Conservation (phyloP, 2,113 vertebrate species). For the Hirundichthys speculiger region DNA sequence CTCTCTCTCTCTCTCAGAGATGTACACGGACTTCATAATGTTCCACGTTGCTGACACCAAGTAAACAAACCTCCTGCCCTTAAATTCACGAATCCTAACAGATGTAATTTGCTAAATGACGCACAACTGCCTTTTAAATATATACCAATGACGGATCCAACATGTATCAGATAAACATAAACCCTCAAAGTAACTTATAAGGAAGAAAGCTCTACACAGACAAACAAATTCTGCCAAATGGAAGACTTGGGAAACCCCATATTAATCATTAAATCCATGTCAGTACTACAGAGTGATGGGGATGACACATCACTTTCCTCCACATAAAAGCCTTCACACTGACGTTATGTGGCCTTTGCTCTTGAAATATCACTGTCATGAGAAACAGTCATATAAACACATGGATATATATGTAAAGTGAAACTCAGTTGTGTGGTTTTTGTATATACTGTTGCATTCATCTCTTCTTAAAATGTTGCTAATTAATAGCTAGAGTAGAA, state of each 20-base stretch:
- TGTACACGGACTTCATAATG: conserved; percentile 13
- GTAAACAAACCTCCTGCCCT: conserved; percentile 27
- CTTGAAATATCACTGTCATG: neutral
- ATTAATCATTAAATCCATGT: conserved; percentile 45
- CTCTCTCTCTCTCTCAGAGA: conserved; percentile 1
- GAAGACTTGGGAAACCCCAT: conserved; percentile 59
- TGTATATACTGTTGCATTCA: neutral
- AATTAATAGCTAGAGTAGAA: neutral
- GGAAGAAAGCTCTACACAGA: conserved; percentile 3
- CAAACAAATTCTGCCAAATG: neutral
- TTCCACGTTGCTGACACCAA: conserved; percentile 6
- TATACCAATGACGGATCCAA: neutral
- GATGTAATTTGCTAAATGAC: neutral
- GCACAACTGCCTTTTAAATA: conserved; percentile 19
- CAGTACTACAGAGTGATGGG: neutral
- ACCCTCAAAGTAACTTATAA: neutral
- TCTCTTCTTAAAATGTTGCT: neutral
- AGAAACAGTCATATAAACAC: neutral
- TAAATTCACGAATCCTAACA: neutral
- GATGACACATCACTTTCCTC: conserved; percentile 27
- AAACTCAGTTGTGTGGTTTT: conserved; percentile 9
- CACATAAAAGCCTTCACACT: neutral
- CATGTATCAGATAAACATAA: neutral
- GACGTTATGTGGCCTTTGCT: conserved; percentile 2
- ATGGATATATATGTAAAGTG: conserved; percentile 32